Conservation (phyloP, 2,888 invertebrate species). For the Leptura quadrifasciata region DNA sequence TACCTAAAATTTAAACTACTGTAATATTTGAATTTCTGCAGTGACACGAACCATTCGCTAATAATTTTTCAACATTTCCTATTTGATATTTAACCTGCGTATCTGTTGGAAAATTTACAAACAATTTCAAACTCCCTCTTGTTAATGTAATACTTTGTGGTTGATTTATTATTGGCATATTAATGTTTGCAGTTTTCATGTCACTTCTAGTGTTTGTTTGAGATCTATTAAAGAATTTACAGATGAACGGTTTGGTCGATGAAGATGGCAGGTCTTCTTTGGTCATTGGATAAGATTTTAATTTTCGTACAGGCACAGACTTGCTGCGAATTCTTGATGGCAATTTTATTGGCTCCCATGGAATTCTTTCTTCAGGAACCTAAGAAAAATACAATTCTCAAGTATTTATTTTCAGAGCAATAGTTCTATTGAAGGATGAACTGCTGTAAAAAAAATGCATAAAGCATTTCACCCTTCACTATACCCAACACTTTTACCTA, state of each 20-base stretch:
- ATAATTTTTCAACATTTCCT: constrained; percentile 64
- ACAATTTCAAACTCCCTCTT: constrained; percentile 69
- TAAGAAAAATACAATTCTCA: constrained; percentile 47
- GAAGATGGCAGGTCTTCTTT: constrained; percentile 45
- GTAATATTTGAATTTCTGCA: constrained; percentile 55
- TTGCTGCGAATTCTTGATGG: constrained; percentile 61
- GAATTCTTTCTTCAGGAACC: constrained; percentile 72
- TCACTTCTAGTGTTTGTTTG: neutral
- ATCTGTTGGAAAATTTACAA: constrained; percentile 71
- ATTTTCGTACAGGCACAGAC: constrained; percentile 64
- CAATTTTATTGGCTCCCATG: constrained; percentile 71
- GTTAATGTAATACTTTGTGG: constrained; percentile 68
- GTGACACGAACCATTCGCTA: constrained; percentile 59
- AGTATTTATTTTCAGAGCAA: neutral
- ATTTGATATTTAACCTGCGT: constrained; percentile 67
- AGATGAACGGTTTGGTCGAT: constrained; percentile 38
- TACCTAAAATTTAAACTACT: constrained; percentile 13
- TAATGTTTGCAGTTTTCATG: neutral
- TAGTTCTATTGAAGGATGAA: neutral
- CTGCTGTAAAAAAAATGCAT: neutral
- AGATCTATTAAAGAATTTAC: constrained; percentile 24
- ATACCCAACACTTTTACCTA: neutral
- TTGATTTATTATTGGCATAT: constrained; percentile 44
- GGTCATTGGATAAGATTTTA: constrained; percentile 46
- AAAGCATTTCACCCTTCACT: neutral